Evolutionary conservation across 2,888 invertebrate species (phyloP), one percentile per base, ranked within the genome.

Genomic region (Camponotus fellah): DNA sequence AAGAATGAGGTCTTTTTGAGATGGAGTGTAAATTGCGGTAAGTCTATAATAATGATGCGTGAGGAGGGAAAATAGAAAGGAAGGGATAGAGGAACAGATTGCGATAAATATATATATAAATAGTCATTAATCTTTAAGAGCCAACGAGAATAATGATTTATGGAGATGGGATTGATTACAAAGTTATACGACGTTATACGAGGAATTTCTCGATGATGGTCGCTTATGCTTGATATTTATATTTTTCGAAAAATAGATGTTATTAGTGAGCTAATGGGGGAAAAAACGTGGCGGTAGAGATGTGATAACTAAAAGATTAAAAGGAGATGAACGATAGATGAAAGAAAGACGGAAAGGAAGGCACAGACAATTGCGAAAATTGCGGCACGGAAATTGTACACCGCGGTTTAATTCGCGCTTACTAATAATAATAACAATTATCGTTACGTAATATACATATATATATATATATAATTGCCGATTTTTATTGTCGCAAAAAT

Each of bases 111-210:
- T 82, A 82, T n/a, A 40, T 58, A 80, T 84, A 87, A 92, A 90
- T 94, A 94, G 94, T 94, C 94, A 94, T 90, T 94, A 94, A 93
- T 92, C 79, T 93, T 53, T 94, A 94, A 94, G 94, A 88, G 84
- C 90, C 89, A 85, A 85, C 83, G 85, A 85, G 77, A 84, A 77
- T 74, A 85, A 86, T 82, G 82, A 86, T 75, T 86, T 87, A 82
- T 82, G 71, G 85, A 88, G 60, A 85, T 66, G 84, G 80, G 87
- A 74, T 85, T 76, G 85, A 79, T 79, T 75, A 75, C 62, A 75
- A 56, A 79, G 65, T 66, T 68, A 26, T 26, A 82, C 68, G 82
- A 81, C 26, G 71, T 53, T 84, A 26, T 26, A 85, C 49, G 65
- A 75, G 34, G 58, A 14, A 69, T 60, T 74, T 75, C 64, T 75